Base-by-base conservation (phyloP, 2,888 invertebrate species). In the Amiota minor region DNA sequence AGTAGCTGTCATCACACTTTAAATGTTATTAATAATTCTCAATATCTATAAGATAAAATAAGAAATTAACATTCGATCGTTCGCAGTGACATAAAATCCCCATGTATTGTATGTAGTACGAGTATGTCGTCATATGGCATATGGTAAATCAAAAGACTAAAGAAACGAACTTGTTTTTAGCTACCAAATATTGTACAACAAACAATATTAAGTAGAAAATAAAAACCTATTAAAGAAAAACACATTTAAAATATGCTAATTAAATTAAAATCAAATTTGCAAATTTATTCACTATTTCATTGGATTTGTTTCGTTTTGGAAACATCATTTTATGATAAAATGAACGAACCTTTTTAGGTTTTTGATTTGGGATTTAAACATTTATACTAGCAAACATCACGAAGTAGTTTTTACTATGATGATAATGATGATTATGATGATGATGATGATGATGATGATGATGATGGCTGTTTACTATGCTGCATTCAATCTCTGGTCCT, bases 241-340 rank as follows among this genome's bases (percentile, higher is more conserved):
- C 45, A 12, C 46, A 47, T 65, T 65, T 65, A 46, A 35, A 65
- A 65, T 65, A 65, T 47, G 65, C 65, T 65, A 65, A 65, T 65
- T 23, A 65, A 65, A 65, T 65, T 65, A 47, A 35, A 35, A 35
- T 6, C 0, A 35, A 35, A 35, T 35, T 65, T 20, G 65, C 20
- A 65, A 65, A 47, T 46, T 65, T 47, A 35, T 10, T 16, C 35
- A 47, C 11, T 35, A 12, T 47, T 65, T 59, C 14, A 18, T 47
- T 46, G 46, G 47, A 65, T 65, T 65, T 65, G 18, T 65, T 65
- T 65, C 12, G 65, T 47, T 35, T 35, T 35, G 35, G 6, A 35
- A 23, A 1, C 23, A 35, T 6, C 35, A 6, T 6, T 35, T 35
- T 35, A 35, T n/a, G n/a, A n/a, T n/a, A 35, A 35, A 35, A 35